A percentile compares a stretch with the other conserved stretches of the same genome.
Conservation (phyloP, 2,113 vertebrate genomes). For the Odocoileus hemionus region DNA sequence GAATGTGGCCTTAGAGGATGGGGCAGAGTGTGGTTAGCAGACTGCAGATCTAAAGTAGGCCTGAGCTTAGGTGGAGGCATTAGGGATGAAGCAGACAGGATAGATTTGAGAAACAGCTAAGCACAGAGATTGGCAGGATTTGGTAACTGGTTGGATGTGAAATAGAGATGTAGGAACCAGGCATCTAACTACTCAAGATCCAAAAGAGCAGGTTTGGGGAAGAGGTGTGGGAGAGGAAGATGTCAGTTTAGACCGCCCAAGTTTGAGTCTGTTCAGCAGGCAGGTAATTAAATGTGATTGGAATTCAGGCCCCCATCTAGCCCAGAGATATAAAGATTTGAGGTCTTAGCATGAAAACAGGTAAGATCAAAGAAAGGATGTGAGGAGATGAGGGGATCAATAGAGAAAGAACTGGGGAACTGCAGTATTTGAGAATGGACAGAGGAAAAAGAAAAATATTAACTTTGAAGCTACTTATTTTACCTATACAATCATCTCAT, state of each 20-base stretch:
- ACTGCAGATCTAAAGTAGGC: neutral
- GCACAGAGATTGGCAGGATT: neutral
- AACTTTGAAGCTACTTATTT: neutral
- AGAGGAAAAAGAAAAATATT: neutral
- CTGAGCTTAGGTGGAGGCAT: neutral
- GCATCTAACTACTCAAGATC: neutral
- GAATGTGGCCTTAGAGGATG: neutral
- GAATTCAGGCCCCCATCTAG: neutral
- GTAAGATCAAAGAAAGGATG: neutral
- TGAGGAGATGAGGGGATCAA: neutral
- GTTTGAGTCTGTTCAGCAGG: slow-evolving; percentile 20
- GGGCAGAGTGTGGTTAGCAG: neutral
- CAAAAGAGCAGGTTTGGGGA: neutral
- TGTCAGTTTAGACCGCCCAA: neutral
- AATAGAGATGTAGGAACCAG: neutral
- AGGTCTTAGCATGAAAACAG: neutral
- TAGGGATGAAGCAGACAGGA: neutral
- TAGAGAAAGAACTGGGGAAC: neutral
- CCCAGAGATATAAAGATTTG: neutral
- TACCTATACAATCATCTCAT: neutral
- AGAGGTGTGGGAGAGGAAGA: neutral
- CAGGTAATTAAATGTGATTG: neutral
- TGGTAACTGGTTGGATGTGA: neutral
- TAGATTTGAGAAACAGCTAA: neutral
- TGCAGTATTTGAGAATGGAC: neutral